phyloP scores from a whole-genome alignment of 2,888 invertebrate genomes.

The Eupithecia dodoneata region DNA sequence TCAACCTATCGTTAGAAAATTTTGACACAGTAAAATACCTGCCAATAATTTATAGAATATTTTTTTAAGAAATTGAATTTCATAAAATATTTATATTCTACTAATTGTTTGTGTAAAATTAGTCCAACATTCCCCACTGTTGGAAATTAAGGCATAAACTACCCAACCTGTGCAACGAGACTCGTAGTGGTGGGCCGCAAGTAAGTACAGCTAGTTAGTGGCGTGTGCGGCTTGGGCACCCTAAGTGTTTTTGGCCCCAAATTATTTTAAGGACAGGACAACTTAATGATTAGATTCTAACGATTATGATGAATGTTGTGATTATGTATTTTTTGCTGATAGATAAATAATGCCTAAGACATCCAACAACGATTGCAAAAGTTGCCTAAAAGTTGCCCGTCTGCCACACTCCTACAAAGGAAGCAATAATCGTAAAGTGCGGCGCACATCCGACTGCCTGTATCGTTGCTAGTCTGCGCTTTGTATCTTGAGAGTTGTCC shows the following conservation, averaged over 20 bases:
- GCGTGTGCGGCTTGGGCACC: not conserved
- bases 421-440: conserved; percentile 46
- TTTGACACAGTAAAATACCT: too few relatives aligned
- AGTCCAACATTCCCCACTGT: too few relatives aligned
- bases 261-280: not conserved
- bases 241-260: not conserved
- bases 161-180: too few relatives aligned
- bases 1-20: too few relatives aligned
- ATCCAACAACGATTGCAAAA: not conserved
- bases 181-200: too few relatives aligned
- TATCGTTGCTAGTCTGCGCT: conserved; percentile 42
- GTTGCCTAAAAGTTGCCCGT: conserved; percentile 22
- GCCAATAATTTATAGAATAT: too few relatives aligned
- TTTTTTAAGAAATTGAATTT: not conserved
- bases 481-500: conserved; percentile 47
- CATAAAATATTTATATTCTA: not conserved
- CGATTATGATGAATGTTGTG: too few relatives aligned
- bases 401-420: conserved; percentile 25
- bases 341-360: not conserved
- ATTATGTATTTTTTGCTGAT: not conserved
- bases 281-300: too few relatives aligned
- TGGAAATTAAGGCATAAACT: too few relatives aligned
- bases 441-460: conserved; percentile 38
- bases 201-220: too few relatives aligned
- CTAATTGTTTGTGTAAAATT: too few relatives aligned